Base-by-base conservation (phyloP, 2,113 vertebrate species). In the Monarcha castaneiventris region DNA sequence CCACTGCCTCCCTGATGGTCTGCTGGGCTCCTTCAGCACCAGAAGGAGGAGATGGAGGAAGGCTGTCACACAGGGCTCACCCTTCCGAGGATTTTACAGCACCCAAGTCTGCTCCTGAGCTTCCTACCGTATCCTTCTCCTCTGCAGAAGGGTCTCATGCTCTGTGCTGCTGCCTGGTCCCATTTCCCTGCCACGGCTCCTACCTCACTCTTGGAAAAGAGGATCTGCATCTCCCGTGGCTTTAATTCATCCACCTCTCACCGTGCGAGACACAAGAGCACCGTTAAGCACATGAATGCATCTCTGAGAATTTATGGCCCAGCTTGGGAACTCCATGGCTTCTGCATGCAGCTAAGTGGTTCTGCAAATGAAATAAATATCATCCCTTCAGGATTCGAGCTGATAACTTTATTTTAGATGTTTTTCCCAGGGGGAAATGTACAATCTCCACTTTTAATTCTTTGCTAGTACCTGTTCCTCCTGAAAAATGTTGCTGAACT, bases 301-400 rank as follows among this genome's bases (percentile, higher is more conserved):
- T 58, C 55, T 85, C 62, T 69, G 49, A 23, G 62, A 71, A 89
- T 93, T 91, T 87, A 91, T 1, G 3, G 62, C 46, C 74, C 73
- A 64, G 35, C 81, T 67, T 67, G 84, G 84, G 85, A 94, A 29
- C 74, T 83, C 85, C 0, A 0, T 48, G 82, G 59, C 64, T 91
- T 90, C 87, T 88, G 61, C 63, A 74, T 72, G 52, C 32, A 85
- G 74, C 58, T 43, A 25, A 93, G 64, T 33, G 68, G 22, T 49
- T 94, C 84, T 86, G 61, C 68, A 75, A 90, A 68, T 18, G 41
- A 86, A 90, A 87, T 64, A 96, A 91, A 54, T 59, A 81, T 30
- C 48, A 64, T 2, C 17, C 73, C 54, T 72, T 43, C 48, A 56
- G 76, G 64, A 75, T 78, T 56, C 0, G 0, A n/a, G 64, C 35